phyloP scores from a whole-genome alignment of 35 echinoderm and acorn worm genomes.

The Ophiothrix spiculata region DNA sequence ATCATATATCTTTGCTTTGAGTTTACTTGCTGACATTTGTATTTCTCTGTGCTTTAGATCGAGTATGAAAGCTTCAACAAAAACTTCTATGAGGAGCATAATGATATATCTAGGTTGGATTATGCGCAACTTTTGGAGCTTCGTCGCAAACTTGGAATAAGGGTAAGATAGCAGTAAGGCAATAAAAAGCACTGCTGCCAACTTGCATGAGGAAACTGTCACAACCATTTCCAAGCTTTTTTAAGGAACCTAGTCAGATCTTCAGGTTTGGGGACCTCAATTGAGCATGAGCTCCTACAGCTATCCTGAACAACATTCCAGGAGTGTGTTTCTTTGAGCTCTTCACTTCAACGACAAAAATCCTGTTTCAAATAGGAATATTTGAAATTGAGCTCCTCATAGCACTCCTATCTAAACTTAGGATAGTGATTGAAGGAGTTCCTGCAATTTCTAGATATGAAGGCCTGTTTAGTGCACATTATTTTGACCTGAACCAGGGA shows the following conservation, averaged over 20 bases:
- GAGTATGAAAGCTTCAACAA: slow-evolving; percentile 80
- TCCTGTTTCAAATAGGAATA: too few species aligned
- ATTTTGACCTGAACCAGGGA: too few species aligned
- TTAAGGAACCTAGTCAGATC: neutral
- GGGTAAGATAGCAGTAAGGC: slow-evolving; percentile 38
- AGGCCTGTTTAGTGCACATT: neutral
- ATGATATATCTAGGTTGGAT: slow-evolving; percentile 57
- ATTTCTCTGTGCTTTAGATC: too few species aligned
- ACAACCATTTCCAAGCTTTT: neutral
- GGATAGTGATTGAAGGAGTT: too few species aligned
- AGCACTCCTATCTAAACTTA: too few species aligned
- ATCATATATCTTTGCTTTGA: neutral
- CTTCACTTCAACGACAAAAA: too few species aligned
- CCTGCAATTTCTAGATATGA: too few species aligned
- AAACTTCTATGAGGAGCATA: slow-evolving; percentile 95
- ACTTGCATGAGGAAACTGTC: neutral
- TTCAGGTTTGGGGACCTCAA: neutral
- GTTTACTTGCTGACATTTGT: too few species aligned
- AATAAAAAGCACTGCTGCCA: neutral
- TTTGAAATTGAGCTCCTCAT: too few species aligned
- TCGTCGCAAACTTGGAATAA: slow-evolving; percentile 84
- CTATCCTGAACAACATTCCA: too few species aligned
- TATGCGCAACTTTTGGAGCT: slow-evolving; percentile 69
- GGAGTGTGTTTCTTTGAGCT: too few species aligned
- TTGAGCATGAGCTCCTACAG: too few species aligned